Evolutionary conservation across 2,113 vertebrate species (phyloP).

Genomic region (Epinephelus moara): DNA sequence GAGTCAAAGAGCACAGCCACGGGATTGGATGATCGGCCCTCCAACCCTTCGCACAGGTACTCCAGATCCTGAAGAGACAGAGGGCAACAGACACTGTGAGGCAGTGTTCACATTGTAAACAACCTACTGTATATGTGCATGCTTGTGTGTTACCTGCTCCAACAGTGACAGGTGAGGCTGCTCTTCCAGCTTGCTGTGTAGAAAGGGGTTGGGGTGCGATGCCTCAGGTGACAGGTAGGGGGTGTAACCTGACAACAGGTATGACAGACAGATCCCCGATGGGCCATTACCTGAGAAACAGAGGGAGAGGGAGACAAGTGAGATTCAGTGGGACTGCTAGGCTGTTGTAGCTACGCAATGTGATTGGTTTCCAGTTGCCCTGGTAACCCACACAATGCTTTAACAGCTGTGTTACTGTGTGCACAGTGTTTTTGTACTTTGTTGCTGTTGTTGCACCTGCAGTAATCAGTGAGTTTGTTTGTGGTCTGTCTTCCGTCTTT

Average conservation of each 20-base stretch:
- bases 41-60: slow-evolving; percentile 87
- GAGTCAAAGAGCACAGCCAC: slow-evolving; percentile 88
- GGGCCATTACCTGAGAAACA: slow-evolving; percentile 84
- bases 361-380: background rate
- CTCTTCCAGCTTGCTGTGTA: slow-evolving; percentile 82
- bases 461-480: no score
- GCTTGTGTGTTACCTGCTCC: slow-evolving; percentile 79
- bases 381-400: background rate
- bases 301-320: background rate
- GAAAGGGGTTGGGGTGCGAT: slow-evolving; percentile 83
- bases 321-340: background rate
- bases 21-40: slow-evolving; percentile 86
- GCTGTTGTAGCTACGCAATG: background rate
- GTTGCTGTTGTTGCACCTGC: background rate
- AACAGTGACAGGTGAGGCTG: slow-evolving; percentile 80
- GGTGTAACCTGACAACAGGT: slow-evolving; percentile 86
- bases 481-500: no score
- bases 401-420: background rate
- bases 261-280: slow-evolving; percentile 87
- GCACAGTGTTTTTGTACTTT: background rate
- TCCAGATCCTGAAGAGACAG: slow-evolving; percentile 81
- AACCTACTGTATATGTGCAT: no score
- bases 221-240: slow-evolving; percentile 81
- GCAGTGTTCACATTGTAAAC: background rate
- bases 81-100: background rate